These are phyloP conservation scores for Conus canariensis DNA, from an alignment of 2,888 invertebrate genomes.

Conservation along the genomic window DNA sequence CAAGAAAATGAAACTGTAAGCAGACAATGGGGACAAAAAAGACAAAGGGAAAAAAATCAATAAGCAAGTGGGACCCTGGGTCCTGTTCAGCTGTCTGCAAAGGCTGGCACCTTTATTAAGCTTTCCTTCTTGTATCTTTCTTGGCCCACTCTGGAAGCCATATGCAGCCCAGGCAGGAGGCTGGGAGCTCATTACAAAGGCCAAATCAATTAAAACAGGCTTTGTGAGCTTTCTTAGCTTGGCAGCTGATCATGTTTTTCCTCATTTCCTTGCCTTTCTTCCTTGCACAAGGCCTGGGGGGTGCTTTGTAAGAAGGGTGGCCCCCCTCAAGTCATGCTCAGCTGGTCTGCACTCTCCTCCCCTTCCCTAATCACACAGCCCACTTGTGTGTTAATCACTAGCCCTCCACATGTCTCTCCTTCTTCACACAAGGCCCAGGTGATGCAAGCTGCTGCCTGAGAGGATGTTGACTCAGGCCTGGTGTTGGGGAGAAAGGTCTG, in stretches of 20 bases:
- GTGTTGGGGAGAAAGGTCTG: neutral
- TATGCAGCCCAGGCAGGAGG: constrained; percentile 58
- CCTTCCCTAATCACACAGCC: constrained; percentile 46
- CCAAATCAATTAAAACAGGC: constrained; percentile 64
- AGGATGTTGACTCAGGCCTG: constrained; percentile 30
- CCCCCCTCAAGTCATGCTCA: constrained; percentile 47
- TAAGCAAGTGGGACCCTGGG: constrained; percentile 59
- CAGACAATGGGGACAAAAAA: constrained; percentile 71
- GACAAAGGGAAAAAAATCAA: constrained; percentile 76
- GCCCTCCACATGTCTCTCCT: constrained; percentile 47
- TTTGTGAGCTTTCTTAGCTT: constrained; percentile 59
- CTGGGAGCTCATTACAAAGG: constrained; percentile 55
- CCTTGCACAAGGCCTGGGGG: constrained; percentile 46
- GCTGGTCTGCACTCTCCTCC: constrained; percentile 46
- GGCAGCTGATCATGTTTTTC: constrained; percentile 58
- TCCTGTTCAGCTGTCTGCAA: constrained; percentile 70
- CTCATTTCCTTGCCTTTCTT: constrained; percentile 53
- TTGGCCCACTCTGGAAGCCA: constrained; percentile 61
- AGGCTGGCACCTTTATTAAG: constrained; percentile 59
- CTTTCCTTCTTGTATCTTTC: constrained; percentile 55
- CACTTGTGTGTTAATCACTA: constrained; percentile 44
- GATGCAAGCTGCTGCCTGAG: constrained; percentile 40
- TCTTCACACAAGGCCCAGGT: constrained; percentile 50
- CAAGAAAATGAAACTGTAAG: constrained; percentile 72
- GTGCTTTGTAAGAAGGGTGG: constrained; percentile 47